phyloP scores from a whole-genome alignment of 2,888 invertebrate genomes.

The Pasiphila rectangulata region DNA sequence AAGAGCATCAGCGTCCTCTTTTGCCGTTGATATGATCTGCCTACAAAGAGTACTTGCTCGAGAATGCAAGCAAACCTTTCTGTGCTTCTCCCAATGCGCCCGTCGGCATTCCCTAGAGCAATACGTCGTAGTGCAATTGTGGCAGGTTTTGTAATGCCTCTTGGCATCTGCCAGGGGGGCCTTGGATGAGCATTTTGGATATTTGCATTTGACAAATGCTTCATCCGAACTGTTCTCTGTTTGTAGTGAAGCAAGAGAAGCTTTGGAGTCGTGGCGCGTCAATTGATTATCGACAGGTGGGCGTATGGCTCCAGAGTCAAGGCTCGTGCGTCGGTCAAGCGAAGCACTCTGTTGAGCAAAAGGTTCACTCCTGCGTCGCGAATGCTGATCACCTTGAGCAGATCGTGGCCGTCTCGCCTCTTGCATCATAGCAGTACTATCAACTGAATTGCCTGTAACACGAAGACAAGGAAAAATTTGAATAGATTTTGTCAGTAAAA shows the following conservation, averaged over 20 bases:
- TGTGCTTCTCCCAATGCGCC: constrained; percentile 96
- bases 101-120: constrained; percentile 95
- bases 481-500: no score
- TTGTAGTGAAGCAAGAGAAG: constrained; percentile 70
- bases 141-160: constrained; percentile 92
- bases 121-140: constrained; percentile 97
- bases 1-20: constrained; percentile 87
- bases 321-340: constrained; percentile 81
- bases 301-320: constrained; percentile 75
- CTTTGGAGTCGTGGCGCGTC: constrained; percentile 64
- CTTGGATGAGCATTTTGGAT: constrained; percentile 89
- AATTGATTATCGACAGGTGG: constrained; percentile 55
- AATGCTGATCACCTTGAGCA: constrained; percentile 71
- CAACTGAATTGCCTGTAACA: constrained; percentile 82
- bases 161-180: constrained; percentile 88
- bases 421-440: constrained; percentile 70
- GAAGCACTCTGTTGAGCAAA: constrained; percentile 61
- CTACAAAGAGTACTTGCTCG: constrained; percentile 94
- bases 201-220: constrained; percentile 86
- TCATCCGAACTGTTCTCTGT: constrained; percentile 76
- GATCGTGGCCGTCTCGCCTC: constrained; percentile 66
- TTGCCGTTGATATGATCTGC: constrained; percentile 89
- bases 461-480: no score
- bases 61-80: constrained; percentile 93
- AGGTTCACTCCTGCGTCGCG: constrained; percentile 67